A percentile compares a stretch with the other conserved stretches of the same genome.
phyloP scores from a whole-genome alignment of 2,113 vertebrate genomes.

The Eudorcas thomsonii region DNA sequence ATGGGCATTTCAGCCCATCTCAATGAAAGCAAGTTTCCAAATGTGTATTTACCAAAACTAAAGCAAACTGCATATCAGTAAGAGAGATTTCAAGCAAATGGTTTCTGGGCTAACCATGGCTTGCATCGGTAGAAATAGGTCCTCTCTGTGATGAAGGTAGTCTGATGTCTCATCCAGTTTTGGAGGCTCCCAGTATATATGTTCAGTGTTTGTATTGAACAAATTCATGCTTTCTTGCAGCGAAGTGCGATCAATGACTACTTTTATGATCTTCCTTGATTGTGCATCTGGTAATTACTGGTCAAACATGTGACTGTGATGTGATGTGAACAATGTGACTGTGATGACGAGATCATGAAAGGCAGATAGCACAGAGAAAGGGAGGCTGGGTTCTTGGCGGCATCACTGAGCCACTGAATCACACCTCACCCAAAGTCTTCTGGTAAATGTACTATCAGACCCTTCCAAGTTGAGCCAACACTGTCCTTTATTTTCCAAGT shows the following conservation, averaged over 20 bases:
- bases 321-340: background rate
- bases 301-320: too few relatives aligned
- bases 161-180: background rate
- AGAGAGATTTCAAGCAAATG: background rate
- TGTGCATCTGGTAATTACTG: rapidly evolving
- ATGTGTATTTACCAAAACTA: rapidly evolving
- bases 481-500: background rate
- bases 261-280: rapidly evolving
- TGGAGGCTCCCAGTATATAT: background rate
- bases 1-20: background rate
- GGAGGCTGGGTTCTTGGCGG: background rate
- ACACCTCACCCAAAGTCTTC: rapidly evolving
- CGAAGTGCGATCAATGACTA: background rate
- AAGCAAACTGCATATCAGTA: background rate
- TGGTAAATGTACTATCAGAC: rapidly evolving
- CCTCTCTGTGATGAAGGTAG: too few relatives aligned
- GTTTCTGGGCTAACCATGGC: rapidly evolving
- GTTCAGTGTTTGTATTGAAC: background rate
- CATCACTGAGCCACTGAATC: rapidly evolving
- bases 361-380: background rate
- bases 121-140: too few relatives aligned
- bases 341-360: background rate
- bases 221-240: background rate
- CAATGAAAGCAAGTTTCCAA: background rate
- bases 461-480: rapidly evolving